A percentile compares a stretch with the other conserved stretches of the same genome.
phyloP scores from a whole-genome alignment of 2,113 vertebrate genomes.

The Athene noctua region DNA sequence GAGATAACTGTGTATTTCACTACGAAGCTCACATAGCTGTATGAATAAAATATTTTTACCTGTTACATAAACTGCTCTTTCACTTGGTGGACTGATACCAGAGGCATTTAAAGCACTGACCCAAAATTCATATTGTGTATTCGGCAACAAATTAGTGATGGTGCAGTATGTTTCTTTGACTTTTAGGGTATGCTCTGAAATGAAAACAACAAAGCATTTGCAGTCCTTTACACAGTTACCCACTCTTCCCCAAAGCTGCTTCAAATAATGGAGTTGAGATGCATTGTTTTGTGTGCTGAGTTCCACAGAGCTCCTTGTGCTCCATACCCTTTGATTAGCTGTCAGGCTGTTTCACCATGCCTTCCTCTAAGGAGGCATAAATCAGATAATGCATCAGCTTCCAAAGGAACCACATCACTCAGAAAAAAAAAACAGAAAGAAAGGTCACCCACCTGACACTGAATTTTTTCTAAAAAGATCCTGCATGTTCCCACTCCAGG shows the following conservation, averaged over 20 bases:
- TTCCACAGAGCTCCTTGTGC: neutral
- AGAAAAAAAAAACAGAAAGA: neutral
- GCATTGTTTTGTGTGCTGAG: neutral
- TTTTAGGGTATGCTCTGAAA: slow-evolving; percentile 77
- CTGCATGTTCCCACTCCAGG: neutral
- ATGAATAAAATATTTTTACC: slow-evolving; percentile 73
- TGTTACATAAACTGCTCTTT: slow-evolving; percentile 88
- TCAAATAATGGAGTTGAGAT: neutral
- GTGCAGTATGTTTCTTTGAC: slow-evolving; percentile 92
- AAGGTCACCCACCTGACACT: neutral
- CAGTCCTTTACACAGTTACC: neutral
- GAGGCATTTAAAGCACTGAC: slow-evolving; percentile 89
- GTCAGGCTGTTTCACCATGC: neutral
- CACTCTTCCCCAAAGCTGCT: neutral
- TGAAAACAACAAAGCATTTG: slow-evolving; percentile 1
- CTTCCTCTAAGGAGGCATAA: neutral
- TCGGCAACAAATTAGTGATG: slow-evolving; percentile 82
- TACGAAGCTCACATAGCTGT: neutral
- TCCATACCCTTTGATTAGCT: neutral
- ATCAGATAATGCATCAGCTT: neutral
- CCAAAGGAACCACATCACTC: neutral
- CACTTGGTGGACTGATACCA: slow-evolving; percentile 87
- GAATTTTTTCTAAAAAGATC: neutral
- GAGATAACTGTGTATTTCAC: neutral
- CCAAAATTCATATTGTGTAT: slow-evolving; percentile 95